Evolutionary conservation across 64 coral and sea anemone genomes (phyloP).

Genomic region (Montipora capricornis): DNA sequence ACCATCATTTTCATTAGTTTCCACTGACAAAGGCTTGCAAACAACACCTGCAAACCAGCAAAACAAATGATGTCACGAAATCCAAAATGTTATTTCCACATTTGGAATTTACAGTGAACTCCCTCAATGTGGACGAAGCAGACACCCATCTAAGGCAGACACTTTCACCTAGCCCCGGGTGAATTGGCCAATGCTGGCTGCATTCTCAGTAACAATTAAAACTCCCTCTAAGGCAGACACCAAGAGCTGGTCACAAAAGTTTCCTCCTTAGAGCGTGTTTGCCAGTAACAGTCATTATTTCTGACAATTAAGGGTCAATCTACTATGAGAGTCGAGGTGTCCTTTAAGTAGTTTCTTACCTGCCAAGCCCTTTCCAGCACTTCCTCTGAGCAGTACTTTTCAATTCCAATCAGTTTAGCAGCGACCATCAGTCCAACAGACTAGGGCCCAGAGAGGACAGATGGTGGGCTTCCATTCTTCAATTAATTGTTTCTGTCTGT

Average conservation of each 20-base stretch:
- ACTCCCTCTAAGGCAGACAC: no score
- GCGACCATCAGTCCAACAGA: constrained; percentile 17
- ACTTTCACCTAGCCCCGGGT: no score
- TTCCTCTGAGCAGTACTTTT: constrained; percentile 27
- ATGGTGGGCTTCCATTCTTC: constrained; percentile 65
- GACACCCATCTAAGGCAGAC: no score
- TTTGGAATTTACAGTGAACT: background rate
- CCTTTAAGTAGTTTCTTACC: constrained; percentile 3
- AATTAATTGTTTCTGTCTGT: background rate
- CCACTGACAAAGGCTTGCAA: no score
- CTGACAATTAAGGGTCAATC: no score
- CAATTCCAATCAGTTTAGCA: constrained; percentile 44
- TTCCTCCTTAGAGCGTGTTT: no score
- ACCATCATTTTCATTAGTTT: no score
- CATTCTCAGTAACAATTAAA: no score
- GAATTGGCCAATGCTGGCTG: no score
- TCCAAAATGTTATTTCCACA: background rate
- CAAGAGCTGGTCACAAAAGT: no score
- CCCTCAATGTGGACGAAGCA: no score
- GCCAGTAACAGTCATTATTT: no score
- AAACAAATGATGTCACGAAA: background rate
- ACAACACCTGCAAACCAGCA: background rate
- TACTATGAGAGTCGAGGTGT: background rate
- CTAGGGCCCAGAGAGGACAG: constrained; percentile 5
- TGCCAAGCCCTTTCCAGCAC: constrained; percentile 39